phyloP scores from a whole-genome alignment of 2,888 invertebrate species.

The Chydorus sphaericus region DNA sequence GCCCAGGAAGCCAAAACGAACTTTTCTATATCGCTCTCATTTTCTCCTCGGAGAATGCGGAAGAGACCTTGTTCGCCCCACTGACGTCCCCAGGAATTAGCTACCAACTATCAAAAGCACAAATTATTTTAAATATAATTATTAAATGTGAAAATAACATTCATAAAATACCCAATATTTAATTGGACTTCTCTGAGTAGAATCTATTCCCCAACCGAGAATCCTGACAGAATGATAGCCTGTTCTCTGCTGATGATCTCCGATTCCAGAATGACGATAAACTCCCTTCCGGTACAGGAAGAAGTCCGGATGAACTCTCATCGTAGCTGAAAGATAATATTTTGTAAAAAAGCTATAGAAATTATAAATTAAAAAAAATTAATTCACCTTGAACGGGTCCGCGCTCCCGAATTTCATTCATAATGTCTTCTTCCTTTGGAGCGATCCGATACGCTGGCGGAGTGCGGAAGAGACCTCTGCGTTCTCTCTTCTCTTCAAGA shows the following conservation, averaged over 20 bases:
- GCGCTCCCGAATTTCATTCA: conserved; percentile 74
- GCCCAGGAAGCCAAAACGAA: conserved; percentile 73
- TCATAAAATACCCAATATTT: conserved; percentile 69
- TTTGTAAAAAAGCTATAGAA: not conserved
- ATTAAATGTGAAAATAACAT: not conserved
- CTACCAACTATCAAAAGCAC: conserved; percentile 51
- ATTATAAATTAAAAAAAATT: conserved; percentile 1
- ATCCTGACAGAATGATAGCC: conserved; percentile 84
- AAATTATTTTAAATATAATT: not conserved
- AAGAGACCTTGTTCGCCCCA: conserved; percentile 92
- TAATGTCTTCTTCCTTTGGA: conserved; percentile 56
- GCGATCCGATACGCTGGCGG: conserved; percentile 55
- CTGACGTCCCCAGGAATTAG: conserved; percentile 81
- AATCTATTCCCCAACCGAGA: conserved; percentile 79
- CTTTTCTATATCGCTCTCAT: conserved; percentile 81
- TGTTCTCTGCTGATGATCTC: conserved; percentile 36
- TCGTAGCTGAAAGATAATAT: conserved; percentile 47
- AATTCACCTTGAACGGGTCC: conserved; percentile 81
- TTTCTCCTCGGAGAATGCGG: conserved; percentile 63
- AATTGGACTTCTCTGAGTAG: conserved; percentile 34
- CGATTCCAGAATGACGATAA: conserved; percentile 49
- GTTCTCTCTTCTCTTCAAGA: conserved; percentile 11
- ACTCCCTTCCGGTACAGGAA: conserved; percentile 76
- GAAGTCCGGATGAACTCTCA: conserved; percentile 82
- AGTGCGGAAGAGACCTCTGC: conserved; percentile 23